Base-by-base conservation (phyloP, 1,140 invertebrate species). In the Drosophila leontia region DNA sequence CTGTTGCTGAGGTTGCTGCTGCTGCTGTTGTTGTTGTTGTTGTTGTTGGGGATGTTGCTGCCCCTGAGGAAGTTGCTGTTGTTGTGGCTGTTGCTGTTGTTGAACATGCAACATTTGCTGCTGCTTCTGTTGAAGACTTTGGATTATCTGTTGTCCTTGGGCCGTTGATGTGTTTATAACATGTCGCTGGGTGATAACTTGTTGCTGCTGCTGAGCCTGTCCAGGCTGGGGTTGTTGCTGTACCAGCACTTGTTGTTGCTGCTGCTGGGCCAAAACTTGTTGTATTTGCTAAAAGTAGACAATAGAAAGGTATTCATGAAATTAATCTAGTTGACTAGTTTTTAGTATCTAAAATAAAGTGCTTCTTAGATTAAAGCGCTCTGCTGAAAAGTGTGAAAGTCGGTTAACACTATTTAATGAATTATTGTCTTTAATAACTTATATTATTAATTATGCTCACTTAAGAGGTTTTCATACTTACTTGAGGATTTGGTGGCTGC, bases 61-160 rank as follows among this genome's bases (percentile, higher is more conserved):
- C 13, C 13, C 48, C 17, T 75, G 63, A 8, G 42, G 41, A 35
- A 65, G 69, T 47, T 75, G 80, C 37, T 65, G 69, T 47, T 59
- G 69, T 23, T 53, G 53, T 34, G 65, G 59, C n/a, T 72, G 78
- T 15, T 37, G 51, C 39, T 60, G 80, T 23, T 82, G 79, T 62
- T 88, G 86, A 23, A 88, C 47, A 26, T 92, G 85, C 67, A 92
- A 64, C 61, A 91, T 80, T 68, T 91, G 71, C 32, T 86, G 87
- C 41, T 92, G 91, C 41, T 91, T 91, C 35, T 92, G 91, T 17
- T 90, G 92, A 51, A 91, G 81, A 68, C 81, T 91, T 60, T 93
- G 92, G 17, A 93, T 92, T 29, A 92, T 91, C 59, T 93, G 92
- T 8, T 92, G 92, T 3, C 92, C 92, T 47, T 93, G 92, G 1